phyloP scores from a whole-genome alignment of 2,888 invertebrate species.

The Meiosimyza platycephala region DNA sequence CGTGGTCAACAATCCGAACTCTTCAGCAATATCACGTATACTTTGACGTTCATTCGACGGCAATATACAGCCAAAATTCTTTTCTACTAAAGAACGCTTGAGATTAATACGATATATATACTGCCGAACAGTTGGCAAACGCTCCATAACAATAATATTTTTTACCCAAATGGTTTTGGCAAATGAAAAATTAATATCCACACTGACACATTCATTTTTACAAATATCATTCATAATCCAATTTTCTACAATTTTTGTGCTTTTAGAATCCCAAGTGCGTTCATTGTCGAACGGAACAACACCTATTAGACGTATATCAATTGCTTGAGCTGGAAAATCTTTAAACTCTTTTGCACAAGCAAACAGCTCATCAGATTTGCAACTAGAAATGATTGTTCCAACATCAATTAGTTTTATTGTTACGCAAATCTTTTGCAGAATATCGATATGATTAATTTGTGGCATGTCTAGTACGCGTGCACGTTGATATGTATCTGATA shows the following conservation, averaged over 20 bases:
- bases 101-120: constrained; percentile 48
- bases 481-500: constrained; percentile 69
- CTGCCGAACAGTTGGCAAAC: constrained; percentile 46
- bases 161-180: constrained; percentile 56
- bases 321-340: constrained; percentile 67
- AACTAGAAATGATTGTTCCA: constrained; percentile 68
- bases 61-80: constrained; percentile 43
- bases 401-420: constrained; percentile 73
- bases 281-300: constrained; percentile 71
- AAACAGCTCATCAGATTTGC: constrained; percentile 58
- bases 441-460: constrained; percentile 52
- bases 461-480: constrained; percentile 69
- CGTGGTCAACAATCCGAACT: constrained; percentile 38
- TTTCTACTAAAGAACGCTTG: constrained; percentile 48
- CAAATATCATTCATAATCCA: constrained; percentile 60
- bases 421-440: constrained; percentile 45
- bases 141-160: constrained; percentile 54
- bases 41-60: constrained; percentile 23
- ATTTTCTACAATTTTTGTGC: constrained; percentile 62
- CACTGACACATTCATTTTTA: constrained; percentile 56
- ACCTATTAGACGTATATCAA: constrained; percentile 70
- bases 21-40: constrained; percentile 46
- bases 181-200: constrained; percentile 53
- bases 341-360: constrained; percentile 70
- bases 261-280: constrained; percentile 69